Conservation (phyloP, 1,140 invertebrate genomes). For the Drosophila guanche region DNA sequence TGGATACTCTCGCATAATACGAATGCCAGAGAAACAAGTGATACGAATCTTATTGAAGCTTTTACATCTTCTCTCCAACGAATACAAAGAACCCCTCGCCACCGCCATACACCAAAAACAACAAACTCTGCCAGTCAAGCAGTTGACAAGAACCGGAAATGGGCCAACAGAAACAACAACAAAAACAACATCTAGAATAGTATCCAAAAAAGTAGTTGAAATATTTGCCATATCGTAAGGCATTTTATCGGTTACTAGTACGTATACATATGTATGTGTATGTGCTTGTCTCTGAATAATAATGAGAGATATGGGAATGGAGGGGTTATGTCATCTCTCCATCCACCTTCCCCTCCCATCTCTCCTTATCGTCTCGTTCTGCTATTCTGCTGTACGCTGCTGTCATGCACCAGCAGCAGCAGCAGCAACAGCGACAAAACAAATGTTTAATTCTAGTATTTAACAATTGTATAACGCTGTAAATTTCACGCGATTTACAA, state of each 20-base stretch:
- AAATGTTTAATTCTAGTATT: conserved; percentile 64
- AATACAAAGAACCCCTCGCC: no score
- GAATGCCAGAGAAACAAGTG: no score
- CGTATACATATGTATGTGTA: neutral
- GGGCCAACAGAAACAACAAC: conserved; percentile 39
- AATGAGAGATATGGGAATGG: no score
- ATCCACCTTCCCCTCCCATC: neutral
- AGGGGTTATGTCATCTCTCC: conserved; percentile 56
- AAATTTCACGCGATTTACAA: conserved; percentile 60
- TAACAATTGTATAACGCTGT: conserved; percentile 68
- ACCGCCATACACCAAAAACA: conserved; percentile 18
- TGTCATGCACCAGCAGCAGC: conserved; percentile 56
- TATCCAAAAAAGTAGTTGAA: conserved; percentile 30
- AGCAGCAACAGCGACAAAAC: conserved; percentile 17
- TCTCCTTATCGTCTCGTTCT: conserved; percentile 29
- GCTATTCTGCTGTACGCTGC: no score
- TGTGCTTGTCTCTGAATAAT: no score
- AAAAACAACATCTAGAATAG: conserved; percentile 1
- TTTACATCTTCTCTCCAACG: no score
- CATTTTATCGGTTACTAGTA: conserved; percentile 41
- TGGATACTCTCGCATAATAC: no score
- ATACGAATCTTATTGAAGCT: no score
- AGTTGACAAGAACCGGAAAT: conserved; percentile 56
- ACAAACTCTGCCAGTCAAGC: conserved; percentile 20
- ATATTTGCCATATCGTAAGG: conserved; percentile 41